Percentiles rank a stretch among this genome's conserved stretches.
phyloP scores from a whole-genome alignment of 2,113 vertebrate genomes.

The Aix galericulata region DNA sequence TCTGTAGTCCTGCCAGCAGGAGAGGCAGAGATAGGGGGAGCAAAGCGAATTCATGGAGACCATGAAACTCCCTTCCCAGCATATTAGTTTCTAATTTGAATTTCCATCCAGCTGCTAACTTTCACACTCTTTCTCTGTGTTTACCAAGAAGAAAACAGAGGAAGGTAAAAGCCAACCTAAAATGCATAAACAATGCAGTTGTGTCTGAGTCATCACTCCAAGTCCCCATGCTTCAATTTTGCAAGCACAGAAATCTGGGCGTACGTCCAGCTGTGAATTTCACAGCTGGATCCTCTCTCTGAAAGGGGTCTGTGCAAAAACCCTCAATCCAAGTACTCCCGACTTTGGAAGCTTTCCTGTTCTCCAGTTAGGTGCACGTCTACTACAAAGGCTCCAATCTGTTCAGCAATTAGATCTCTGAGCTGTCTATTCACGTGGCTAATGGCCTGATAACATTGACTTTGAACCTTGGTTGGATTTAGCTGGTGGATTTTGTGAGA shows the following conservation, averaged over 20 bases:
- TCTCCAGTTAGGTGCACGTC: background rate
- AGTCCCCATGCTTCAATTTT: background rate
- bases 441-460: background rate
- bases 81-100: background rate
- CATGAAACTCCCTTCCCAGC: background rate
- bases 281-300: background rate
- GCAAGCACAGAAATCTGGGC: slow-evolving; percentile 24
- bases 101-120: background rate
- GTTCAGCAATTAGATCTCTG: background rate
- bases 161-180: background rate
- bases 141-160: background rate
- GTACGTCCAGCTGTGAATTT: background rate
- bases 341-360: background rate
- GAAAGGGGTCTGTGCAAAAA: background rate
- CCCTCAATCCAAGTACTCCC: background rate
- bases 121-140: background rate
- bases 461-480: background rate
- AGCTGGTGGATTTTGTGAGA: background rate
- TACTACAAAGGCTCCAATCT: background rate
- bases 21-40: background rate
- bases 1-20: background rate
- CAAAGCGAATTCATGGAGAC: background rate
- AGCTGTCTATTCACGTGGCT: background rate
- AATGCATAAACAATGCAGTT: background rate
- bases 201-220: background rate